Percentiles rank a stretch among this genome's conserved stretches.
Conservation (phyloP, 2,888 invertebrate species). For the Callyntrura sp. region DNA sequence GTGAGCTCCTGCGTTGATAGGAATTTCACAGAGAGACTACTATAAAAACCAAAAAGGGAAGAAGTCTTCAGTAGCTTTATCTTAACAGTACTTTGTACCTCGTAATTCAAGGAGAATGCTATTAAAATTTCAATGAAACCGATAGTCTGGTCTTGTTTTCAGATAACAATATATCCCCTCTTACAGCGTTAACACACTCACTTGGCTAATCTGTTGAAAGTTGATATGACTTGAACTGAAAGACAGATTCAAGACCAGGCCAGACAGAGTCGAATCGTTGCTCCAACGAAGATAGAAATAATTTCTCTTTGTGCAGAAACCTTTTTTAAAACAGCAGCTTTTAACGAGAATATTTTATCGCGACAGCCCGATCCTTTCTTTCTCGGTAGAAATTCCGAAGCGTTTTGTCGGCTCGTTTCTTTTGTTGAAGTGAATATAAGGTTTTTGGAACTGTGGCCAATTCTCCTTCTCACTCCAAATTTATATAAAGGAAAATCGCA, state of each 20-base stretch:
- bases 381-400: not conserved
- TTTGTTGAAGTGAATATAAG: conserved; percentile 63
- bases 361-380: not conserved
- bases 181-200: not conserved
- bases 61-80: conserved; percentile 10
- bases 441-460: conserved; percentile 73
- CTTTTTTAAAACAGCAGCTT: conserved; percentile 7
- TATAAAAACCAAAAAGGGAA: conserved; percentile 16
- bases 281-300: not conserved
- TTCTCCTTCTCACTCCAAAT: conserved; percentile 34
- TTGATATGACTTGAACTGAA: conserved; percentile 11
- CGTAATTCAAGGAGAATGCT: conserved; percentile 49
- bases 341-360: conserved; percentile 15
- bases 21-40: not conserved
- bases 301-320: conserved; percentile 32
- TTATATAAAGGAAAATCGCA: conserved; percentile 68
- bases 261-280: not conserved
- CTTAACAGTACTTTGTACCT: conserved; percentile 25
- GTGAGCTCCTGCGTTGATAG: not conserved
- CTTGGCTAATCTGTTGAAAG: not conserved
- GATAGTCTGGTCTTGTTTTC: conserved; percentile 17
- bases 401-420: conserved; percentile 53
- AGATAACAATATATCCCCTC: not conserved
- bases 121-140: conserved; percentile 45
- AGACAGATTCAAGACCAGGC: not conserved